These are phyloP conservation scores for Spondyliosoma cantharus DNA, from an alignment of 2,797 vertebrate genomes.

Conservation along the genomic window DNA sequence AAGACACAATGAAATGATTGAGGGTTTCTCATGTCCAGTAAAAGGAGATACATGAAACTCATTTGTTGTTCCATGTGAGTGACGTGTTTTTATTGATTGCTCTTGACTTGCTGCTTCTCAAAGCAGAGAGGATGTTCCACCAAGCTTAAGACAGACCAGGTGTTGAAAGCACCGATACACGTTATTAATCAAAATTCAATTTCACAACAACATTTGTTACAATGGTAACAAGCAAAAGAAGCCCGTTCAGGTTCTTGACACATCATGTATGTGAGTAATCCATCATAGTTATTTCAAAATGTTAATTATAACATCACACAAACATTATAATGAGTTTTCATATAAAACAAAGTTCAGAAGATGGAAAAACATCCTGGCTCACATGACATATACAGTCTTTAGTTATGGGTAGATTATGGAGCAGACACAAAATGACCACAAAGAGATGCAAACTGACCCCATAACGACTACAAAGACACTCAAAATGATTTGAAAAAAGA, in stretches of 20 bases:
- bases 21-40: conserved; percentile 3
- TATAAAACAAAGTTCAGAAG: not conserved
- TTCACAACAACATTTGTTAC: not conserved
- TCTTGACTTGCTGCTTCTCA: conserved; percentile 19
- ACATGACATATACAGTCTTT: not conserved
- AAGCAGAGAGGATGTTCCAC: conserved; percentile 15
- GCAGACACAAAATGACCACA: not conserved
- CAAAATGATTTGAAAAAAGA: not conserved
- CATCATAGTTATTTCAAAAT: conserved; percentile 6
- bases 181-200: conserved; percentile 41
- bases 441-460: not conserved
- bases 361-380: not conserved
- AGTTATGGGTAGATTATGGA: conserved; percentile 4
- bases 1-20: conserved; percentile 30
- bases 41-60: conserved; percentile 28
- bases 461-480: not conserved
- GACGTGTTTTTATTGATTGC: conserved; percentile 36
- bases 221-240: not conserved
- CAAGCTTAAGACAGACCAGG: not conserved
- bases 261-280: not conserved
- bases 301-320: not conserved
- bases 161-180: not conserved
- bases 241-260: conserved; percentile 10
- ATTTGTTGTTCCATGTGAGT: conserved; percentile 17
- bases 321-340: not conserved